These are phyloP conservation scores for Scartelaos histophorus DNA, from an alignment of 2,113 vertebrate genomes.

Conservation along the genomic window DNA sequence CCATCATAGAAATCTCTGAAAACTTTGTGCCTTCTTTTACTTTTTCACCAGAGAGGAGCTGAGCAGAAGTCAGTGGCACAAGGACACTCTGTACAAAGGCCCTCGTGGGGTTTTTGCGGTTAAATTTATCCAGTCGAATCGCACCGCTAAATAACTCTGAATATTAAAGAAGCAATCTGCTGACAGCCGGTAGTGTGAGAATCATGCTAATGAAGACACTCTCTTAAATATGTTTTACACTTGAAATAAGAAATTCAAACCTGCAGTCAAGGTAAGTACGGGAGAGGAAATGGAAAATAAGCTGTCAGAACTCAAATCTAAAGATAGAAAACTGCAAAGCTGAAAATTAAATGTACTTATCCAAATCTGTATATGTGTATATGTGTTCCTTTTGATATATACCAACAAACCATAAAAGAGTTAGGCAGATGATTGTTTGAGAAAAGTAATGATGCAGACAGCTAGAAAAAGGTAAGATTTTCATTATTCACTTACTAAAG, in stretches of 20 bases:
- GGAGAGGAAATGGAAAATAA: background rate
- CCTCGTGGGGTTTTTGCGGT: slow-evolving; percentile 47
- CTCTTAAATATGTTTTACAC: background rate
- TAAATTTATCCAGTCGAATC: slow-evolving; percentile 44
- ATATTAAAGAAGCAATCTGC: slow-evolving; percentile 21
- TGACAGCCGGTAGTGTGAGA: slow-evolving; percentile 16
- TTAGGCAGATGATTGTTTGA: background rate
- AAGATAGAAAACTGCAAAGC: background rate
- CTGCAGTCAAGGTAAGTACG: background rate
- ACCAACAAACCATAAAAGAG: background rate
- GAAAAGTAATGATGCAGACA: background rate
- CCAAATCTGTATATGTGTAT: background rate
- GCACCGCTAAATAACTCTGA: slow-evolving; percentile 35
- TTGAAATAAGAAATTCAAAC: slow-evolving; percentile 1
- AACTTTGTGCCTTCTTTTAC: slow-evolving; percentile 13
- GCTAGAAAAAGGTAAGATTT: background rate
- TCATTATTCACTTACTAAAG: background rate
- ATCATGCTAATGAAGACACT: slow-evolving; percentile 11
- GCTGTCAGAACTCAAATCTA: background rate
- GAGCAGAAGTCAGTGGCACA: slow-evolving; percentile 30
- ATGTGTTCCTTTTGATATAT: too few relatives aligned
- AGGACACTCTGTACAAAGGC: slow-evolving; percentile 42
- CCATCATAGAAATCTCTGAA: slow-evolving; percentile 6
- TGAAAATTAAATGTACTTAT: background rate
- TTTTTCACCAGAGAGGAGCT: slow-evolving; percentile 24